Base-by-base conservation (phyloP, 2,113 vertebrate genomes). In the Neodon shergylaensis region DNA sequence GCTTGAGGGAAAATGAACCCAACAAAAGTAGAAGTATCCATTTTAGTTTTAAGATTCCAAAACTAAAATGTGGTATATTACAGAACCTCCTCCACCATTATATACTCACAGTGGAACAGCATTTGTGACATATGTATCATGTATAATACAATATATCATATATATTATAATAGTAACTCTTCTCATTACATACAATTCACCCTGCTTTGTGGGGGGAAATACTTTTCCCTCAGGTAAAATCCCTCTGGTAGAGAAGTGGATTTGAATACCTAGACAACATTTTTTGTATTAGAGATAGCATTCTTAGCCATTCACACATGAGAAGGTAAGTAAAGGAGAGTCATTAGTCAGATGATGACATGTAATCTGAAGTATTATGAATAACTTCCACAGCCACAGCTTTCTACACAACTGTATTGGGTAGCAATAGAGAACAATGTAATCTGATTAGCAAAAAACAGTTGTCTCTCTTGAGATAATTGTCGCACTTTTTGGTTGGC, bases 401-500 rank as follows among this genome's bases (percentile, higher is more conserved):
- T 52, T 90, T 92, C 49, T 72, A 19, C 13, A 89, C 19, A 21
- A 82, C 49, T 52, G 13, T 19, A 77, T 8, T 66, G 26, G 65
- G n/a, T 31, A 91, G 42, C 28, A 94, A 79, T 52, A 54, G 21
- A 52, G 42, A 92, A 14, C 12, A 89, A 61, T 49, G n/a, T 47
- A 44, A 39, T 78, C 44, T 84, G 66, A 84, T 82, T 94, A 33
- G 81, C 52, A 72, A 87, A 61, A 91, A 91, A 24, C 21, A 85
- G 3, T 81, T 81, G 63, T 24, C 28, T 73, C 19, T 93, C 28
- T 81, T 95, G 78, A 82, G 84, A 92, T 24, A 77, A 68, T 84
- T 58, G 65, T 73, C 61, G 82, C 44, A 89, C 52, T 95, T 96
- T 73, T 96, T 44, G 21, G 79, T 78, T 83, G 58, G 84, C 68